phyloP scores from a whole-genome alignment of 1,140 invertebrate genomes.

The Megathymus violae region DNA sequence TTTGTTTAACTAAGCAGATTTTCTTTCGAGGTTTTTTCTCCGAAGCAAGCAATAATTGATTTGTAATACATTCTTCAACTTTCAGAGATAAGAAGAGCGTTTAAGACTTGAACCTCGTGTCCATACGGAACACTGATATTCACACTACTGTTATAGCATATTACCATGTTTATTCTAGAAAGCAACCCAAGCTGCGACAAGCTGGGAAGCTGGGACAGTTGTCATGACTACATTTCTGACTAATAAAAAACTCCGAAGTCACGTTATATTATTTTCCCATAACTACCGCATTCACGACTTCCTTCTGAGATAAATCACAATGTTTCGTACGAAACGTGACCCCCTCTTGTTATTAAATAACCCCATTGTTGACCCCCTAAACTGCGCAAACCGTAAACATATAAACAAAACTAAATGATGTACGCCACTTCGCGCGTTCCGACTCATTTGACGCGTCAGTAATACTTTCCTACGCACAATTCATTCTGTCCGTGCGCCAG shows the following conservation, averaged over 20 bases:
- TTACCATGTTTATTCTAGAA: too few relatives aligned
- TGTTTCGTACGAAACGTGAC: constrained; percentile 12
- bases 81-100: too few relatives aligned
- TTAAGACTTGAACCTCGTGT: too few relatives aligned
- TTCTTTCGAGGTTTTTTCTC: too few relatives aligned
- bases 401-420: constrained; percentile 51
- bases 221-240: too few relatives aligned
- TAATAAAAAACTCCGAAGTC: neutral
- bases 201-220: too few relatives aligned
- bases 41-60: too few relatives aligned
- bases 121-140: too few relatives aligned
- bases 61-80: too few relatives aligned
- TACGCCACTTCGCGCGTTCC: constrained; percentile 43
- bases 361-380: constrained; percentile 37
- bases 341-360: constrained; percentile 40
- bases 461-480: constrained; percentile 47
- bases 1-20: too few relatives aligned
- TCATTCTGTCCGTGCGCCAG: constrained; percentile 38
- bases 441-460: constrained; percentile 49
- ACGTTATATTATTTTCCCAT: neutral
- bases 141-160: too few relatives aligned
- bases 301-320: constrained; percentile 20
- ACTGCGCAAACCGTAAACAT: constrained; percentile 38
- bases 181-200: too few relatives aligned
- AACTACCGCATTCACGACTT: neutral